phyloP scores from a whole-genome alignment of 2,888 invertebrate species.

The Gymnosoma rotundatum region DNA sequence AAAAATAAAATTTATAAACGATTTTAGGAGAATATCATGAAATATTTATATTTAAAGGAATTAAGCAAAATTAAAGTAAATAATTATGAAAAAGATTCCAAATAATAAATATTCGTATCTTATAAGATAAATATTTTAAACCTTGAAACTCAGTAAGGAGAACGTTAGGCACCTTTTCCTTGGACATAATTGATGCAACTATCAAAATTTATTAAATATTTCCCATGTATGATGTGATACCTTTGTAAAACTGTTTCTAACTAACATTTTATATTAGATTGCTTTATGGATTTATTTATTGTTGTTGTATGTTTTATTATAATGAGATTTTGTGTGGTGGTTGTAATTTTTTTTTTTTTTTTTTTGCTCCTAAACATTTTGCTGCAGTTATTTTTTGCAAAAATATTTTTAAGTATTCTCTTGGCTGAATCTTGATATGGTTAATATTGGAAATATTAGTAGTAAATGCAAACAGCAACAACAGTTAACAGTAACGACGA shows the following conservation, averaged over 20 bases:
- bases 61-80: too few species aligned
- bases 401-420: conserved; percentile 26
- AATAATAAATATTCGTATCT: too few species aligned
- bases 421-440: conserved; percentile 70
- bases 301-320: conserved; percentile 63
- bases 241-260: not conserved
- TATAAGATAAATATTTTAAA: too few species aligned
- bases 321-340: conserved; percentile 63
- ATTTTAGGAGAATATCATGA: too few species aligned
- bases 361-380: too few species aligned
- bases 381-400: too few species aligned
- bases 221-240: conserved; percentile 1
- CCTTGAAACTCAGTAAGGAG: not conserved
- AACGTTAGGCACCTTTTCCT: not conserved
- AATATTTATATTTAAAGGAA: too few species aligned
- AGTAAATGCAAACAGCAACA: conserved; percentile 38
- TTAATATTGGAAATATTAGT: conserved; percentile 64
- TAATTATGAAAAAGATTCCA: too few species aligned
- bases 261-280: conserved; percentile 42
- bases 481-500: not conserved
- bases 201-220: too few species aligned
- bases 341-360: conserved; percentile 28
- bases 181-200: too few species aligned
- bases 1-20: too few species aligned
- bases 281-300: conserved; percentile 69